Evolutionary conservation across 2,797 vertebrate species (phyloP), one percentile per base, ranked within the genome.

Genomic region (Malacoraja senta): DNA sequence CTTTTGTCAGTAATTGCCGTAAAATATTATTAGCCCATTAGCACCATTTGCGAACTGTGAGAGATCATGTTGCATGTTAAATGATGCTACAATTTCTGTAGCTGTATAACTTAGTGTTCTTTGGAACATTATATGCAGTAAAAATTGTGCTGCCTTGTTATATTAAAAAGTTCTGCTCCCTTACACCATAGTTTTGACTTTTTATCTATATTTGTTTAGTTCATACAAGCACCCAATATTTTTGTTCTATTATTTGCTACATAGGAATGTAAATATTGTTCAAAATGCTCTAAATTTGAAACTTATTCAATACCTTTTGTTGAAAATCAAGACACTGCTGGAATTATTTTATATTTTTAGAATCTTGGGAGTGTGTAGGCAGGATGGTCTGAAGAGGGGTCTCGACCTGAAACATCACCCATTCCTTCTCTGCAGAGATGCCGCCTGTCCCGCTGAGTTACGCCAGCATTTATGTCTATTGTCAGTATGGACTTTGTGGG

Each of bases 181-280:
- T 8, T 81, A 2, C 17, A 53, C 79, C 8, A n/a, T n/a, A 53
- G 35, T 44, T 26, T 53, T 81, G 79, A 38, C 12, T 2, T 17
- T 17, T 44, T 44, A 38, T 24, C 19, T 81, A 35, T 81, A 3
- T 44, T 80, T 44, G 19, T 44, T 44, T 44, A 68, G 35, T 53
- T 81, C 44, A 29, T 76, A 29, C 29, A 76, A 76, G 7, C 72
- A 17, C 29, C 58, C 26, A 61, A 44, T 44, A 61, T 6, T 77
- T 84, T 61, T 9, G 53, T 61, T 61, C 21, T n/a, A n/a, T 86
- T 84, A 61, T 84, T 84, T 61, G 61, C 53, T 12, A 86, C n/a
- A 26, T n/a, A n/a, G 58, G 24, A 86, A n/a, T 86, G 61, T n/a
- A n/a, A 86, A 86, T 84, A 84, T 86, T 63, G 58, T 13, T 86